Base-by-base conservation (phyloP, 92 coral and sea anemone genomes). In the Epizoanthus illoricatus region DNA sequence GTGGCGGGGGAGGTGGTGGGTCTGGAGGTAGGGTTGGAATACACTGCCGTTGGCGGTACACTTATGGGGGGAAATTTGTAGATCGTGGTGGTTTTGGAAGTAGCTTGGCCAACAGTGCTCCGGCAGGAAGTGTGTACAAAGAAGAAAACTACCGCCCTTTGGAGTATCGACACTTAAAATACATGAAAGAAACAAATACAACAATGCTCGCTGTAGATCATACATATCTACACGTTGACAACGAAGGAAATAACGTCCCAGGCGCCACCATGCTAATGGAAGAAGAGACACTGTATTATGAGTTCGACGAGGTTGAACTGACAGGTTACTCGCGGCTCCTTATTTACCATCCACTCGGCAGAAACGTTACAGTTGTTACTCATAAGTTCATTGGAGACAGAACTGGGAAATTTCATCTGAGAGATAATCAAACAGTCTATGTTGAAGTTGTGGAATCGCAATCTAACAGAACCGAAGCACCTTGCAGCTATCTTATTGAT, bases 41-140 rank as follows among this genome's bases (percentile, higher is more conserved):
- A 41, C 92, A 90, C 61, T 90, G 92, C 65, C 88, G 90, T 15
- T 90, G 92, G 92, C 89, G 88, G 42, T 90, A 86, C 85, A 74
- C 88, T 8, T 90, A 36, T 60, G 84, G 87, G 6, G 92, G 92
- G 5, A 80, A 73, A 71, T 76, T 90, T 57, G 55, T 81, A 7
- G 83, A 85, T 69, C 88, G 81, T 73, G 92, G 92, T n/a, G 92
- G 92, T 8, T 60, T 76, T 16, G 87, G 85, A 5, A 80, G 41
- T 15, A 65, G 20, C 18, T 49, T 64, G 24, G 28, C 54, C 7
- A 63, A 79, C 49, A 83, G 92, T 33, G 92, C 88, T 63, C 90
- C 92, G 11, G 87, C 92, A 23, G 92, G 92, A 20, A 90, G 90
- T 8, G 70, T 90, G 56, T 90, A 90, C 80, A 76, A 80, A 47